phyloP scores from a whole-genome alignment of 2,113 vertebrate genomes.

The Ivindomyrus marchei region DNA sequence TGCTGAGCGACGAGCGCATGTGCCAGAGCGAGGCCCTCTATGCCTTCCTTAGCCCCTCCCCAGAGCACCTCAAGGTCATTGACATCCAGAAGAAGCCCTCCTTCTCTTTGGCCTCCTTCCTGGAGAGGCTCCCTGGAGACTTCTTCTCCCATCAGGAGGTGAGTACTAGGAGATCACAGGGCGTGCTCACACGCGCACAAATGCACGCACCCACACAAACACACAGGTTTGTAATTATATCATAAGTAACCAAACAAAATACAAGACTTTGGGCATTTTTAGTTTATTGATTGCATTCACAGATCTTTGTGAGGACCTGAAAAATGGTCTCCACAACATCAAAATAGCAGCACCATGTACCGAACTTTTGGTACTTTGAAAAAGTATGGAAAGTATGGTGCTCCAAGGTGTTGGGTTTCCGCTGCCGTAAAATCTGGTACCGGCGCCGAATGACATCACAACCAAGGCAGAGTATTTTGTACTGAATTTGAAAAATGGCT shows the following conservation, averaged over 20 bases:
- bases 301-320: too few species aligned
- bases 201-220: too few species aligned
- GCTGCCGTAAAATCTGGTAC: too few species aligned
- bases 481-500: too few species aligned
- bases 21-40: constrained; percentile 97
- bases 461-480: too few species aligned
- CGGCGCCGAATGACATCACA: too few species aligned
- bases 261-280: background rate
- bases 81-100: constrained; percentile 88
- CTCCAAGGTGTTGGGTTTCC: too few species aligned
- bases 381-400: too few species aligned
- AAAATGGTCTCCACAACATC: too few species aligned
- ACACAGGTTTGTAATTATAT: background rate
- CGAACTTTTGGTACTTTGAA: too few species aligned
- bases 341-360: too few species aligned
- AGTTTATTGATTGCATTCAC: background rate
- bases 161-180: constrained; percentile 19
- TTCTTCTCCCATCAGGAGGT: constrained; percentile 97
- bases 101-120: constrained; percentile 90
- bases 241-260: background rate
- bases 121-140: constrained; percentile 90
- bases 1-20: constrained; percentile 87
- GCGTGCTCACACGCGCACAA: background rate
- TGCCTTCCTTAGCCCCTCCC: constrained; percentile 92
- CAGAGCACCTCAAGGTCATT: constrained; percentile 88